Conservation (phyloP, 2,113 vertebrate species). For the Procapra przewalskii region DNA sequence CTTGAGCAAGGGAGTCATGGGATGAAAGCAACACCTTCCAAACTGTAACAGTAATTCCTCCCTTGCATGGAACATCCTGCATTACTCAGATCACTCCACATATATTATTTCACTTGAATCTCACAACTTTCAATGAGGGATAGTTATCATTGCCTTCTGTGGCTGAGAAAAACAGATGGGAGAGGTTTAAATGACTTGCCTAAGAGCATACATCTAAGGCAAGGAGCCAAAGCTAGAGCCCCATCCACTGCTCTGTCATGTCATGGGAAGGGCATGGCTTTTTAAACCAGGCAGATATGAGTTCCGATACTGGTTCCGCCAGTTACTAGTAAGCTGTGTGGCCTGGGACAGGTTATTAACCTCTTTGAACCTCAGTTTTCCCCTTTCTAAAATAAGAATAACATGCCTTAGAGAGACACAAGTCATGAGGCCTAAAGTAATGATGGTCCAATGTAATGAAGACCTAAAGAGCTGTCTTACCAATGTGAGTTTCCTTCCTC, state of each 20-base stretch:
- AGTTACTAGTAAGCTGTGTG: background rate
- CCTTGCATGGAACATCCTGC: rapidly evolving
- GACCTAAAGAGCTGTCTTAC: background rate
- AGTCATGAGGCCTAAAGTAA: too few relatives aligned
- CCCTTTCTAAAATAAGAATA: background rate
- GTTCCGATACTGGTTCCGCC: background rate
- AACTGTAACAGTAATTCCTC: background rate
- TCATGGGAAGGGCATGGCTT: background rate
- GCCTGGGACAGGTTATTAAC: background rate
- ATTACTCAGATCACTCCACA: background rate
- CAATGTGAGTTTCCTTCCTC: background rate
- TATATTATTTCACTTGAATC: background rate
- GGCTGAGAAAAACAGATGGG: background rate
- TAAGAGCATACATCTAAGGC: background rate
- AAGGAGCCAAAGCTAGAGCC: background rate
- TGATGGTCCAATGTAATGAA: rapidly evolving
- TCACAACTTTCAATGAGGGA: background rate
- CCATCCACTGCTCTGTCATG: rapidly evolving
- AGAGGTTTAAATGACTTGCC: background rate
- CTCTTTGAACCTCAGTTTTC: background rate
- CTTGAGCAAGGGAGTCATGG: background rate
- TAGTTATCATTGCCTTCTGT: background rate
- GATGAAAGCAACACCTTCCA: background rate
- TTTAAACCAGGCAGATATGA: background rate
- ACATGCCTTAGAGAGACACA: background rate